Evolutionary conservation across 2,113 vertebrate genomes (phyloP).

Genomic region (Rhea pennata): DNA sequence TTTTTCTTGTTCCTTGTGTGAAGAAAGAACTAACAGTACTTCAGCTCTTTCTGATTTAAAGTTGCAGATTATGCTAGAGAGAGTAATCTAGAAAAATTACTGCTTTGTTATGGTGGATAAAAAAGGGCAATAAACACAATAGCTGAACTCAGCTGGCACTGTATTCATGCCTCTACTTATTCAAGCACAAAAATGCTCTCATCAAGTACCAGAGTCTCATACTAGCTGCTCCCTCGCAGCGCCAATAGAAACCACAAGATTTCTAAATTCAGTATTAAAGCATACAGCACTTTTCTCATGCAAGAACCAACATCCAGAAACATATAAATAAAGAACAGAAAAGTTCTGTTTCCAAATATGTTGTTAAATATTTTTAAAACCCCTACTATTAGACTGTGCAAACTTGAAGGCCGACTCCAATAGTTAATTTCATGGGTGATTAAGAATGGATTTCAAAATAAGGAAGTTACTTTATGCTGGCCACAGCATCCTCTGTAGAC

Average conservation of each 20-base stretch:
- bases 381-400: background rate
- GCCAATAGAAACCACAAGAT: slow-evolving; percentile 38
- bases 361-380: slow-evolving; percentile 29
- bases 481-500: slow-evolving; percentile 40
- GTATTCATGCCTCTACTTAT: background rate
- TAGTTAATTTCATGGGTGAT: slow-evolving; percentile 54
- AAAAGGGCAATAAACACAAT: slow-evolving; percentile 11
- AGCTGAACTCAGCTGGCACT: background rate
- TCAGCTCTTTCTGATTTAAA: background rate
- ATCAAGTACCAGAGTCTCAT: background rate
- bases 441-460: slow-evolving; percentile 35
- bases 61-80: background rate
- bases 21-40: background rate
- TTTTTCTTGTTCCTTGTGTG: background rate
- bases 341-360: slow-evolving; percentile 38
- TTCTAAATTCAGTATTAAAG: slow-evolving; percentile 36
- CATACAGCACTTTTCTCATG: background rate
- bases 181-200: slow-evolving; percentile 19
- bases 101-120: background rate
- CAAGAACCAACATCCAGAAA: background rate
- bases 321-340: slow-evolving; percentile 16
- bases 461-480: slow-evolving; percentile 26
- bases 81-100: background rate
- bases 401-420: slow-evolving; percentile 26
- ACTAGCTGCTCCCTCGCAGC: background rate